Evolutionary conservation across 2,113 vertebrate species (phyloP), one percentile per base, ranked within the genome.

Genomic region (Lamprologus speciosus): DNA sequence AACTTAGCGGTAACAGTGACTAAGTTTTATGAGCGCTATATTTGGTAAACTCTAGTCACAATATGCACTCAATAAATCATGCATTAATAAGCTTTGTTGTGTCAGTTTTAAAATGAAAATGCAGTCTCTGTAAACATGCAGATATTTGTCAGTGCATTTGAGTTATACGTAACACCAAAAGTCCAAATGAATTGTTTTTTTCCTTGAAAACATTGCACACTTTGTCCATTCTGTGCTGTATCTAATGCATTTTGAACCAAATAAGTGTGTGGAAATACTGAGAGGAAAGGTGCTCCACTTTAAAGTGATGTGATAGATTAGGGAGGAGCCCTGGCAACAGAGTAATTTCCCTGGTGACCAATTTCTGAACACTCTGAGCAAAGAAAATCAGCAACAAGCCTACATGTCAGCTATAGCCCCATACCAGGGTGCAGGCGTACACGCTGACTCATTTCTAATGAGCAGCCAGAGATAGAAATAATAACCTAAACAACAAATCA

Each of bases 311-410:
- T 96, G 96, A 97, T 96, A 96, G 96, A 97, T 97, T 96, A 94
- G 92, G 92, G 94, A 95, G 94, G 95, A 94, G 88, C 75, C 83
- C 60, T 70, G 31, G 95, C 91, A 92, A 94, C 94, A 90, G 80
- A 93, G 95, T 95, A 94, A 96, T 95, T 95, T 97, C 97, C 97
- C 96, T 81, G 60, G 94, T 95, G 97, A 95, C 96, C 95, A 96
- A 96, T 96, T 96, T 96, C 94, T 68, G 92, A 95, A 94, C 85
- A 83, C 89, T 91, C 88, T 91, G 88, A 95, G 96, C 95, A 96
- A 95, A 96, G 93, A 95, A 96, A 93, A 94, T 94, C 90, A 93
- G 88, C 92, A 94, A 92, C 92, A 89, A 95, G 90, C 92, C 91
- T 92, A 95, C 91, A 94, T 88, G 92, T 93, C 89, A 91, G 88